Conservation (phyloP, 2,113 vertebrate species). For the Glareola pratincola region DNA sequence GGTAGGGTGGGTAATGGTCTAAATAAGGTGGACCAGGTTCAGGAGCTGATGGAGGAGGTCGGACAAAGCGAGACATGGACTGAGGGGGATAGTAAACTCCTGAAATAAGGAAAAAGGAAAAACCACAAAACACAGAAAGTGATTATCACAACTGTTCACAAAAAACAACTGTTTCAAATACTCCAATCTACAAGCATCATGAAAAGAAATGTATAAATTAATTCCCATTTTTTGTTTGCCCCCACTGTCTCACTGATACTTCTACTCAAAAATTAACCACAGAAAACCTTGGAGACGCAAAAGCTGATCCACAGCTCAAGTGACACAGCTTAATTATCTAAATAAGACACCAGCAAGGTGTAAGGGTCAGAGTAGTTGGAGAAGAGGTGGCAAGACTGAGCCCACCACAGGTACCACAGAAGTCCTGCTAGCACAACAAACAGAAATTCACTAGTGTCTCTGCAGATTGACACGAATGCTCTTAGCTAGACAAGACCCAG, state of each 20-base stretch:
- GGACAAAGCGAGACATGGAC: constrained; percentile 83
- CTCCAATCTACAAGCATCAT: neutral
- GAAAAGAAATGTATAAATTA: neutral
- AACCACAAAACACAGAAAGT: neutral
- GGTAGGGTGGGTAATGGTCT: constrained; percentile 87
- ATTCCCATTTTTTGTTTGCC: neutral
- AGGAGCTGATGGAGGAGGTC: constrained; percentile 74
- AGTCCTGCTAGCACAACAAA: neutral
- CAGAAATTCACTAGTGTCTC: neutral
- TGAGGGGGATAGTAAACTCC: constrained; percentile 89
- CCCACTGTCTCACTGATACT: neutral
- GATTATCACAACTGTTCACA: neutral
- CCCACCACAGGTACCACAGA: neutral
- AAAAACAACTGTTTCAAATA: neutral
- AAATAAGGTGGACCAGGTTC: constrained; percentile 85
- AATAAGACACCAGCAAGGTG: neutral
- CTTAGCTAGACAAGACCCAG: neutral
- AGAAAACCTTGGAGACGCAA: neutral
- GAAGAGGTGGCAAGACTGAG: neutral
- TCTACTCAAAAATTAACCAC: neutral
- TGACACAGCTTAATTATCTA: neutral
- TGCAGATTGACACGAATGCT: neutral
- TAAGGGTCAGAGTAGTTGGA: neutral
- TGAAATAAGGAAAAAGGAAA: constrained; percentile 20
- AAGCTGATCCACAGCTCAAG: neutral